Evolutionary conservation across 2,888 invertebrate genomes (phyloP).

Genomic region (Muschampia plurimacula): DNA sequence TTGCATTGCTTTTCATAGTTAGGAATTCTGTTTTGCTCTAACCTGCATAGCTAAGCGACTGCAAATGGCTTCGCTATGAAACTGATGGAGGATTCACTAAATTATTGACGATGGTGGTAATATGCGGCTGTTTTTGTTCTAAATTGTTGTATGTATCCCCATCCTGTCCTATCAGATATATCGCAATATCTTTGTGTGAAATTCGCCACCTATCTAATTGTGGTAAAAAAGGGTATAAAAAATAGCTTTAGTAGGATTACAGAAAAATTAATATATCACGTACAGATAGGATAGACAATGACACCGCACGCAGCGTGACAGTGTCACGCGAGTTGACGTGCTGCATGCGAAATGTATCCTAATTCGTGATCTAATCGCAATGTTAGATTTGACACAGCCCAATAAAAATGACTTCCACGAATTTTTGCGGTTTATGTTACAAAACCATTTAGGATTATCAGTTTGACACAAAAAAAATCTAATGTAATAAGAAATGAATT

Average conservation of each 20-base stretch:
- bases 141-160: too few relatives aligned
- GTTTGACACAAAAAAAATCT: background rate
- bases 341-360: background rate
- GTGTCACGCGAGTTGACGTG: background rate
- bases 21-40: slow-evolving; percentile 1
- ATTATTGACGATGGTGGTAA: background rate
- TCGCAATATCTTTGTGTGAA: too few relatives aligned
- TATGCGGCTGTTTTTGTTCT: background rate
- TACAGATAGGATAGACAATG: background rate
- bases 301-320: background rate
- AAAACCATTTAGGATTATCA: background rate
- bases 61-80: slow-evolving; percentile 4
- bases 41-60: slow-evolving; percentile 7
- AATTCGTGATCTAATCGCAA: background rate
- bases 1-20: slow-evolving; percentile 1
- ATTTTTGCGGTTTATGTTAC: background rate
- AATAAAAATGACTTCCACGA: background rate
- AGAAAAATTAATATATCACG: too few relatives aligned
- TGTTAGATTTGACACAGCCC: background rate
- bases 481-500: too few relatives aligned
- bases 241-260: too few relatives aligned
- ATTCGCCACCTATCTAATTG: too few relatives aligned
- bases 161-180: too few relatives aligned
- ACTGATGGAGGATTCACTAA: background rate
- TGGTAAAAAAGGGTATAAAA: too few relatives aligned